Evolutionary conservation across 2,888 invertebrate genomes (phyloP), one percentile per base, ranked within the genome.

Genomic region (Monoplex corrugatus): DNA sequence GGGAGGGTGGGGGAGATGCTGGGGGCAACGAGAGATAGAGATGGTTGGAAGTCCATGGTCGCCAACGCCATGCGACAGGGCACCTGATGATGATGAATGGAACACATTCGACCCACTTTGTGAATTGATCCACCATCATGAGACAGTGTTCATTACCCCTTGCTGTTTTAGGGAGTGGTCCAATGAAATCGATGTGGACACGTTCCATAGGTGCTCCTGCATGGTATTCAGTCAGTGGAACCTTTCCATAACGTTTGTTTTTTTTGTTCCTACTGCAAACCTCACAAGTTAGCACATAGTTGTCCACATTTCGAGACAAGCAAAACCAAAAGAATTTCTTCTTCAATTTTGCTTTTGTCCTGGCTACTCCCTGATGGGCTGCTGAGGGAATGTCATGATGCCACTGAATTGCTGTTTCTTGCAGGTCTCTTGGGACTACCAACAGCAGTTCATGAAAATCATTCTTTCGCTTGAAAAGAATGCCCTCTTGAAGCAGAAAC

Each of bases 71-170:
- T n/a, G n/a, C n/a, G n/a, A n/a, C n/a, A n/a, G n/a, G n/a, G n/a
- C n/a, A n/a, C n/a, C n/a, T n/a, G n/a, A n/a, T n/a, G n/a, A n/a
- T n/a, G n/a, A n/a, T n/a, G n/a, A n/a, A n/a, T n/a, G 44, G 82
- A 43, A 43, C 45, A 10, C 43, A 40, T 82, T 82, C 82, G 0
- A 82, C 32, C 82, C 45, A 82, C n/a, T 57, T 85, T 13, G 85
- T 85, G 57, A 85, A 85, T 23, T 85, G 63, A 32, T 85, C 63
- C 5, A 57, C 85, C 85, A 85, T 38, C 57, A 85, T 28, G 35
- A 85, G 85, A 32, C 44, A n/a, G 38, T 85, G 32, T 19, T 28
- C 35, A 28, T 85, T 85, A 5, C 85, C 85, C 38, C 8, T 8
- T 6, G 57, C 6, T n/a, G 85, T 38, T 28, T 38, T 32, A 2